Evolutionary conservation across 2,888 invertebrate genomes (phyloP).

Genomic region (Aphrophora alni): DNA sequence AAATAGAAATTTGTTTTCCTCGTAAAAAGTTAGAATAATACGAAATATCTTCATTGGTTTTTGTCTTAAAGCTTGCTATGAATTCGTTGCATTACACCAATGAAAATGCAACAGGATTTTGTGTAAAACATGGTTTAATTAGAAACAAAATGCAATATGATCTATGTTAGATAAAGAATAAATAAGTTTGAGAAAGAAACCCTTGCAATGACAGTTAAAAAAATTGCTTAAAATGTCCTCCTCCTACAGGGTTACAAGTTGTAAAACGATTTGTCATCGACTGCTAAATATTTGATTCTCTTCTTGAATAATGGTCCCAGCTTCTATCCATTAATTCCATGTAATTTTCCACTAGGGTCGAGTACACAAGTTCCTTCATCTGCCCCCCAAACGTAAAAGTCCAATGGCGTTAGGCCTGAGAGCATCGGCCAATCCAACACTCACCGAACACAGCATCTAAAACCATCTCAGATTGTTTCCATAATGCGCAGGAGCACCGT

Average conservation of each 20-base stretch:
- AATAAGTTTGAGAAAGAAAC: too few species aligned
- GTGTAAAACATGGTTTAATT: too few species aligned
- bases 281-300: neutral
- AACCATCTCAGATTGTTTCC: slow-evolving; percentile 6
- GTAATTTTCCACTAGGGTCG: slow-evolving; percentile 4
- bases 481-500: slow-evolving; percentile 27
- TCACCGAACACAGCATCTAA: slow-evolving; percentile 9
- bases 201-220: neutral
- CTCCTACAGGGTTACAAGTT: neutral
- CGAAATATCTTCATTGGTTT: too few species aligned
- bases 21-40: too few species aligned
- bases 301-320: neutral
- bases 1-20: too few species aligned
- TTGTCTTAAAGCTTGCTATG: too few species aligned
- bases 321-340: neutral
- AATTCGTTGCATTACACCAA: too few species aligned
- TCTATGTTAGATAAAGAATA: too few species aligned
- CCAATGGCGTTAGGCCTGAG: slow-evolving; percentile 1
- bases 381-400: slow-evolving; percentile 18
- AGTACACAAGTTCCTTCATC: slow-evolving; percentile 21
- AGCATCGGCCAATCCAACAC: neutral
- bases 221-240: slow-evolving; percentile 4
- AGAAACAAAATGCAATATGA: too few species aligned
- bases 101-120: too few species aligned
- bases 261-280: neutral